Evolutionary conservation across 2,113 vertebrate species (phyloP), one percentile per base, ranked within the genome.

Genomic region (Lycaon pictus): DNA sequence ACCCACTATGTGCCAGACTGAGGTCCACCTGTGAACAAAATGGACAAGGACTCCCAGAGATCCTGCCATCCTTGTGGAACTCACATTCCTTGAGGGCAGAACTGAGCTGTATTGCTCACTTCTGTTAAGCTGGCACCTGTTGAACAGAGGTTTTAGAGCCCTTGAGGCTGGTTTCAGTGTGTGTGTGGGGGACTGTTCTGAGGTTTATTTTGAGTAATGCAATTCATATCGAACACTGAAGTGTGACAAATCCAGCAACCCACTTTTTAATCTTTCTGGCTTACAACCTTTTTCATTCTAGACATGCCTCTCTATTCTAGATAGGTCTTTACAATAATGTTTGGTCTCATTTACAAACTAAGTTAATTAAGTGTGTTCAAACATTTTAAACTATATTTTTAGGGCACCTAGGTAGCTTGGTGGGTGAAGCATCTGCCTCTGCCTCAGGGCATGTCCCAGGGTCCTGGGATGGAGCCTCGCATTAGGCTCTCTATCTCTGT

Each of bases 21-120:
- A 53, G 80, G 7, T 20, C 35, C 32, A 23, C 23, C 62, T 0
- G 0, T 1, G n/a, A 56, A 7, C n/a, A 53, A 35, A 56, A 37
- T 1, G 29, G 43, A 56, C 83, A 60, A 15, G 27, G 62, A 29
- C 0, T 0, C 12, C 15, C 3, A 13, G 76, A 29, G 29, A 32
- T 6, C 25, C 48, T 32, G 53, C 17, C 20, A 7, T 20, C 27
- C 25, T 77, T 22, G 16, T 4, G 12, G 56, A 23, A n/a, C 62
- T 48, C 85, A 20, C 4, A 2, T 32, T 48, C 48, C 35, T 71
- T 13, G 10, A 58, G 32, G 37, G 55, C 7, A 55, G 20, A 8
- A 11, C 32, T 0, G 0, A 48, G 16, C 11, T 29, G 3, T 51
- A 29, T 27, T 10, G 4, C 48, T 60, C 16, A 23, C 27, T 27